Base-by-base conservation (phyloP, 2,888 invertebrate species). In the Microplitis deprimator region DNA sequence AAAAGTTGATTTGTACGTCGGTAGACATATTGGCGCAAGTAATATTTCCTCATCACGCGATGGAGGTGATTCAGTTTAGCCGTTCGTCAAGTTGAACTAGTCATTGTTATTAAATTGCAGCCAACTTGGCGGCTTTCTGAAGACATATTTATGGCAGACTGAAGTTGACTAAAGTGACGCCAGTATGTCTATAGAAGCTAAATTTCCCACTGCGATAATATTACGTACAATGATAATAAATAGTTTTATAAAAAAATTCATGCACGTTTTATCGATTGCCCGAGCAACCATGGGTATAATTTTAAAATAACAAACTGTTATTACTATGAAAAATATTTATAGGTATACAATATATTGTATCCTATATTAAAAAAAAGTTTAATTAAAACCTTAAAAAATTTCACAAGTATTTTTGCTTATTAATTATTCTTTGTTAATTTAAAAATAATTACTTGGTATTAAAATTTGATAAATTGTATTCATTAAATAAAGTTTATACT, bases 21-120 rank as follows among this genome's bases (percentile, higher is more conserved):
- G 29, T 65, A 65, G 73, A 65, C 64, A 77, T 69, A 68, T 76
- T 65, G 79, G 81, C 77, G 50, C 61, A 67, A 67, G 74, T 70
- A 67, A 68, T 69, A 70, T 76, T 60, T 62, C 38, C 70, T 75
- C 79, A 79, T 83, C 86, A 85, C 86, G 85, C 85, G 83, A 87
- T 78, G 79, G 83, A 82, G 82, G 82, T 81, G 82, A 82, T 85
- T 83, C 10, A 84, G 82, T 81, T 82, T 84, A 82, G 82, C 82
- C 83, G 81, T 71, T 70, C 64, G 64, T 65, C 65, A 50, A 50
- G 50, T 10, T 50, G 29, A 62, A 62, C 71, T 38, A 85, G 86
- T 87, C 84, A 86, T 83, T 85, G 82, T 87, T 86, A 87, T 87
- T 85, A 84, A 86, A 86, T 83, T 83, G 84, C 80, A 81, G 79